phyloP scores from a whole-genome alignment of 2,113 vertebrate genomes.

The Dermatemys mawii region DNA sequence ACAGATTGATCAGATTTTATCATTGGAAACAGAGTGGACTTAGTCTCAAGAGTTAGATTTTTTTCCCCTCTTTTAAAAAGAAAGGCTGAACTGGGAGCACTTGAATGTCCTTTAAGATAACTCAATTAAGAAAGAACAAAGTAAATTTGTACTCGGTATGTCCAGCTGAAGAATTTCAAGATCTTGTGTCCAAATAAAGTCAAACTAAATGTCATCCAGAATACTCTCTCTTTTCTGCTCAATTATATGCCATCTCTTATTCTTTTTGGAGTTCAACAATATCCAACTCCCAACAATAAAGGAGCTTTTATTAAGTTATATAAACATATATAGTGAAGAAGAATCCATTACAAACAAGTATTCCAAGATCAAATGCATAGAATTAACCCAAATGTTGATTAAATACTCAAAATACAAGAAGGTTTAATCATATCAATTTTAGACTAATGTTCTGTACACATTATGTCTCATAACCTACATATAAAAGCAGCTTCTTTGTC shows the following conservation, averaged over 20 bases:
- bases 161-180: constrained; percentile 52
- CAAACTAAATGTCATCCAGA: constrained; percentile 64
- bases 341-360: constrained; percentile 20
- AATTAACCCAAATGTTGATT: not conserved
- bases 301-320: constrained; percentile 26
- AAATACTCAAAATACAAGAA: not conserved
- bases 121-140: constrained; percentile 36
- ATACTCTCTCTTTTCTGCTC: constrained; percentile 54
- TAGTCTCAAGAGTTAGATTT: constrained; percentile 54
- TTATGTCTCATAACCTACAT: not conserved
- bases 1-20: constrained; percentile 75
- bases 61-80: constrained; percentile 12
- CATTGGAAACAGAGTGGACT: constrained; percentile 68
- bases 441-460: not conserved
- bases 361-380: not conserved
- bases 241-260: constrained; percentile 21
- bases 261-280: constrained; percentile 46
- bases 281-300: constrained; percentile 31
- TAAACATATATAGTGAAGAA: constrained; percentile 13
- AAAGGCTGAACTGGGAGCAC: not conserved
- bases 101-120: constrained; percentile 56
- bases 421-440: not conserved
- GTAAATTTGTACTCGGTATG: constrained; percentile 49
- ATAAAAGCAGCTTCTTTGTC: not conserved
- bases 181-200: constrained; percentile 18